Evolutionary conservation across 1,140 invertebrate genomes (phyloP).

Genomic region (Harpegnathos saltator): DNA sequence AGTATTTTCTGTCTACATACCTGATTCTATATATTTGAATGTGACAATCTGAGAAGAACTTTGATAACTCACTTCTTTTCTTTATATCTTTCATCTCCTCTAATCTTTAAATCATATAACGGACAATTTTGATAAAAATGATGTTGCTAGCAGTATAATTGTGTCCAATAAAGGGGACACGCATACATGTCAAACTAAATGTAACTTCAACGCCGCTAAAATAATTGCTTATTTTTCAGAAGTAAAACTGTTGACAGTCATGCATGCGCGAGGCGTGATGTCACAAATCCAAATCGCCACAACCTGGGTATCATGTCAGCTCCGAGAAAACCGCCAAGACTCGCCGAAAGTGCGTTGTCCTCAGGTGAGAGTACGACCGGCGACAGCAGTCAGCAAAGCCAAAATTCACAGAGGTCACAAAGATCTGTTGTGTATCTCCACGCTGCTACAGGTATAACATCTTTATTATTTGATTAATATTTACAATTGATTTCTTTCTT

Average conservation of each 20-base stretch:
- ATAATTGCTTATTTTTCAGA: conserved; percentile 67
- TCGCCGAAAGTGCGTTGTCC: conserved; percentile 83
- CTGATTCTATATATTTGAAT: too few species aligned
- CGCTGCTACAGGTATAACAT: conserved; percentile 91
- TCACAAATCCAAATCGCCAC: conserved; percentile 80
- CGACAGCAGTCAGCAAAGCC: conserved; percentile 92
- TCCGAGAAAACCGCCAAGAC: conserved; percentile 80
- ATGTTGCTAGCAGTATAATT: not conserved
- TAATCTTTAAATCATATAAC: too few species aligned
- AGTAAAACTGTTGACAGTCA: conserved; percentile 83
- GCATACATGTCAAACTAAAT: not conserved
- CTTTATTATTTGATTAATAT: too few species aligned
- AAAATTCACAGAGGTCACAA: conserved; percentile 92
- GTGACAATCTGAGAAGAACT: too few species aligned
- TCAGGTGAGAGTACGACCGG: conserved; percentile 85
- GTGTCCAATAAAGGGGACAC: not conserved
- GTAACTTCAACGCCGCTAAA: not conserved
- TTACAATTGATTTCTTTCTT: too few species aligned
- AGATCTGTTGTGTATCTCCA: conserved; percentile 93
- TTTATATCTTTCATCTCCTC: too few species aligned
- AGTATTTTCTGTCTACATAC: too few species aligned
- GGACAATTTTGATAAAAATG: too few species aligned
- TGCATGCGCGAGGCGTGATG: conserved; percentile 79
- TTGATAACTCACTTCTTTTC: too few species aligned
- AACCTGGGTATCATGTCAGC: conserved; percentile 79